Conservation (phyloP, 2,797 vertebrate species). For the Pantherophis vulpinus region DNA sequence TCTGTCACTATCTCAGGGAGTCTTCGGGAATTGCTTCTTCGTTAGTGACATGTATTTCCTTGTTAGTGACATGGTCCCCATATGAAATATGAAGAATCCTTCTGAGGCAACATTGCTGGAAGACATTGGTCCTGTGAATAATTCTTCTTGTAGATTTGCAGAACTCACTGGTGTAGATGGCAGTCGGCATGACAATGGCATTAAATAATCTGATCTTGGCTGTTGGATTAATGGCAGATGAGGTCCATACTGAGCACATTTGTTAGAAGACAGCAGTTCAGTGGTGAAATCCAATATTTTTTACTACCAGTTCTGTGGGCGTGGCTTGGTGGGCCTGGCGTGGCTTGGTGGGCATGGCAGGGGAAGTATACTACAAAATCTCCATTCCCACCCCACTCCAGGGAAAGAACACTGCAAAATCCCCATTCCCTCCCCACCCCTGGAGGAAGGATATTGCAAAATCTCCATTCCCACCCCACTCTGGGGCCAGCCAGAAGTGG, state of each 20-base stretch:
- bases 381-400: too few relatives aligned
- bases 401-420: too few relatives aligned
- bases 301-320: too few relatives aligned
- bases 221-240: not conserved
- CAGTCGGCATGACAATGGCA: not conserved
- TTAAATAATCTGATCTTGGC: not conserved
- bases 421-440: too few relatives aligned
- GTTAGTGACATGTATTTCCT: not conserved
- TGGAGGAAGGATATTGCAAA: too few relatives aligned
- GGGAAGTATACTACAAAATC: too few relatives aligned
- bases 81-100: not conserved
- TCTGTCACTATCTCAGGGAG: not conserved
- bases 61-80: not conserved
- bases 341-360: too few relatives aligned
- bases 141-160: not conserved
- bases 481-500: too few relatives aligned
- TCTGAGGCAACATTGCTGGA: not conserved
- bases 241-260: not conserved
- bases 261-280: not conserved
- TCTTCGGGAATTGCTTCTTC: not conserved
- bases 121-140: not conserved
- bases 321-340: too few relatives aligned
- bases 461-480: too few relatives aligned
- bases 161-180: not conserved
- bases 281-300: too few relatives aligned